Evolutionary conservation across 2,797 vertebrate genomes (phyloP).

Genomic region (Gouania willdenowi): DNA sequence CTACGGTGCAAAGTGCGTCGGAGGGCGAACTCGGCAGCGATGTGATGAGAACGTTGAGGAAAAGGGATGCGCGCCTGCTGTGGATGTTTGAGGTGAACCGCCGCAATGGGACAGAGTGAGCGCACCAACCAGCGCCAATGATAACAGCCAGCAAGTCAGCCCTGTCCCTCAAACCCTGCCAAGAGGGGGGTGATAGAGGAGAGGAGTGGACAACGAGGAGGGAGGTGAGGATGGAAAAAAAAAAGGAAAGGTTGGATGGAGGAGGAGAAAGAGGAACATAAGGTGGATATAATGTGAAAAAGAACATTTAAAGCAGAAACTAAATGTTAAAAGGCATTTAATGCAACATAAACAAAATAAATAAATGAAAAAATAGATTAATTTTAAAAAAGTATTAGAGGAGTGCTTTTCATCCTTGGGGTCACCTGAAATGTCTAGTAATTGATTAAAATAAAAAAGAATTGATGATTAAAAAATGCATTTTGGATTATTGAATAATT

Average conservation of each 20-base stretch:
- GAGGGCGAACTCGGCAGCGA: slow-evolving; percentile 40
- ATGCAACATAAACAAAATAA: too few relatives aligned
- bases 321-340: too few relatives aligned
- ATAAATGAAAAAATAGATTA: too few relatives aligned
- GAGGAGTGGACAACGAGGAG: slow-evolving; percentile 29
- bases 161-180: slow-evolving; percentile 44
- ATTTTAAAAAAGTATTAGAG: too few relatives aligned
- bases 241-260: not conserved
- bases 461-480: too few relatives aligned
- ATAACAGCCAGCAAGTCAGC: slow-evolving; percentile 63
- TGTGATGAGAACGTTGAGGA: slow-evolving; percentile 60
- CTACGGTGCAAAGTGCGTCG: slow-evolving; percentile 29
- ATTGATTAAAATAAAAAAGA: too few relatives aligned
- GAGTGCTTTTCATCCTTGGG: too few relatives aligned
- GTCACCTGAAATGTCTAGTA: too few relatives aligned
- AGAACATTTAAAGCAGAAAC: too few relatives aligned
- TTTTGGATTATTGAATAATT: too few relatives aligned
- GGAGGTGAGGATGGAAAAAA: slow-evolving; percentile 3
- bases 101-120: slow-evolving; percentile 38
- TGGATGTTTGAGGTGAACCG: slow-evolving; percentile 40
- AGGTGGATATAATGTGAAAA: not conserved
- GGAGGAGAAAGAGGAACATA: not conserved
- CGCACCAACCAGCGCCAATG: slow-evolving; percentile 40
- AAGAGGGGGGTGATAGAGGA: slow-evolving; percentile 13
- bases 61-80: slow-evolving; percentile 40